A percentile compares a stretch with the other conserved stretches of the same genome.
Conservation (phyloP, 2,888 invertebrate species). For the Chirona hameri region DNA sequence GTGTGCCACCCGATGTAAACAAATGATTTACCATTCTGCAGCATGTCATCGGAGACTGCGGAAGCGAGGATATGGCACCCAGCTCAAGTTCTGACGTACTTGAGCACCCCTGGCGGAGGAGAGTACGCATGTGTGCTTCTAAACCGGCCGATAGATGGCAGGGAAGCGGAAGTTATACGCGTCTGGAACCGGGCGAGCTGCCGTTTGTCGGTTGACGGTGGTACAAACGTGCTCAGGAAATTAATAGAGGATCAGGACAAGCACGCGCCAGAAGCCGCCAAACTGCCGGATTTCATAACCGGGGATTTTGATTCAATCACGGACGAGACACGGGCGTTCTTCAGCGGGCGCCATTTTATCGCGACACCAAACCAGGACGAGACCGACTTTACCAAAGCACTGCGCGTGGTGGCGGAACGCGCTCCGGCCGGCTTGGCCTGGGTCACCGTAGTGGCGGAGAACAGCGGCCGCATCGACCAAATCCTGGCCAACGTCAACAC, state of each 20-base stretch:
- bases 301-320: constrained; percentile 87
- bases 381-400: constrained; percentile 85
- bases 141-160: constrained; percentile 11
- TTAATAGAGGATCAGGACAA: constrained; percentile 56
- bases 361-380: constrained; percentile 76
- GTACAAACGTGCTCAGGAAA: constrained; percentile 68
- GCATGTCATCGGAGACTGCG: too few relatives aligned
- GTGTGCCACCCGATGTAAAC: not conserved
- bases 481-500: constrained; percentile 74
- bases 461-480: constrained; percentile 75
- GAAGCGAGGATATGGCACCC: not conserved
- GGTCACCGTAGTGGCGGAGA: constrained; percentile 64
- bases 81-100: not conserved
- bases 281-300: constrained; percentile 61
- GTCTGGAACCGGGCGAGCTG: constrained; percentile 43
- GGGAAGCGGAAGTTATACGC: not conserved
- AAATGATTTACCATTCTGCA: too few relatives aligned
- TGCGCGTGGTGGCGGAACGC: constrained; percentile 48
- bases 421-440: constrained; percentile 55
- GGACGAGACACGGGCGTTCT: constrained; percentile 56
- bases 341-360: constrained; percentile 51
- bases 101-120: not conserved
- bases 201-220: constrained; percentile 77
- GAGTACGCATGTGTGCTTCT: constrained; percentile 29
- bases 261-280: constrained; percentile 32